A percentile compares a stretch with the other conserved stretches of the same genome.
phyloP scores from a whole-genome alignment of 2,113 vertebrate genomes.

The Malurus alboscapulatus region DNA sequence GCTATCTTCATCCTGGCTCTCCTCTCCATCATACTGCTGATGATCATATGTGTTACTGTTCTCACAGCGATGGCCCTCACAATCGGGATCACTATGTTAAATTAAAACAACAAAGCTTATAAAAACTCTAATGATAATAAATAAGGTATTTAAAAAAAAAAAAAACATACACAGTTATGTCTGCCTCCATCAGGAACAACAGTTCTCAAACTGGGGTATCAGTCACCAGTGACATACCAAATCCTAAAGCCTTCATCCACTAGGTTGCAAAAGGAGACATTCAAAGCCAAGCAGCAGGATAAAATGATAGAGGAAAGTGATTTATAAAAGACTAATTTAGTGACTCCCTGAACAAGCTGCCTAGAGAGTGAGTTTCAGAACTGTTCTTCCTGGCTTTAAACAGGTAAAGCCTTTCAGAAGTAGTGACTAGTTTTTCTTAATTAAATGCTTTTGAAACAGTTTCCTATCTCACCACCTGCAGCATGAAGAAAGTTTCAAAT shows the following conservation, averaged over 20 bases:
- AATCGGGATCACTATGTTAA: constrained; percentile 88
- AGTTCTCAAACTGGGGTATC: background rate
- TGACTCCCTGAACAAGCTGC: background rate
- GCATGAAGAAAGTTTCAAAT: background rate
- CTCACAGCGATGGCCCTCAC: constrained; percentile 95
- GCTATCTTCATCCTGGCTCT: constrained; percentile 96
- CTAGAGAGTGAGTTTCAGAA: background rate
- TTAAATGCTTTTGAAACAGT: background rate
- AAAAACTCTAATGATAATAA: background rate
- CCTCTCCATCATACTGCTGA: constrained; percentile 90
- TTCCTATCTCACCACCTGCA: background rate
- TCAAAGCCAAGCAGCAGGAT: background rate
- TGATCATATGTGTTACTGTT: constrained; percentile 87
- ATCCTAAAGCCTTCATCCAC: background rate
- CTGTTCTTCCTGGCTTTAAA: background rate
- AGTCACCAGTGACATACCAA: background rate
- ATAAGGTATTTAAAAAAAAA: background rate
- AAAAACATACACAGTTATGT: background rate
- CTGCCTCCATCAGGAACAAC: background rate
- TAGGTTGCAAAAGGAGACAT: background rate
- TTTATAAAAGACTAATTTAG: background rate
- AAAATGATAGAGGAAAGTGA: background rate
- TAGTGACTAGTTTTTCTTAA: background rate
- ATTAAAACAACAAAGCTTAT: background rate
- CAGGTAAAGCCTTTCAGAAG: background rate